Percentiles rank a stretch among this genome's conserved stretches.
Conservation (phyloP, 2,113 vertebrate species). For the Daphoenositta chrysoptera region DNA sequence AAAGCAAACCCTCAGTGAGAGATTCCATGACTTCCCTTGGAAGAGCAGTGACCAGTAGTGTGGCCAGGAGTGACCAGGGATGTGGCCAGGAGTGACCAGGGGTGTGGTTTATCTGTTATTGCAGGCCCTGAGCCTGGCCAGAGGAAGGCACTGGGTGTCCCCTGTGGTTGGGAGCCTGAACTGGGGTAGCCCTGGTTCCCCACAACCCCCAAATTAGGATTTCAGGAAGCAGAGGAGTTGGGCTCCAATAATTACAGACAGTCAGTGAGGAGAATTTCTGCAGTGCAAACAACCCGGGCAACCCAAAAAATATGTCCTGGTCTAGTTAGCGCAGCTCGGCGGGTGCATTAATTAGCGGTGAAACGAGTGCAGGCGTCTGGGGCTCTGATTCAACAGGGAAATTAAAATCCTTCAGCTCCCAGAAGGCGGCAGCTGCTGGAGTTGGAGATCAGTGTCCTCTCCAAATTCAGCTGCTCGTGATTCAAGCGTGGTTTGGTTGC, state of each 20-base stretch:
- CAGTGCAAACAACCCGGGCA: background rate
- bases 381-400: background rate
- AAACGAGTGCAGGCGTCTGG: background rate
- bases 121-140: no score
- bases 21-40: no score
- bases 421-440: background rate
- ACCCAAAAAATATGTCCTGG: slow-evolving; percentile 20
- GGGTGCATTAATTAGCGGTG: background rate
- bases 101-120: no score
- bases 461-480: background rate
- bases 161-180: fast-evolving
- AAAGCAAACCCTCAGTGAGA: no score
- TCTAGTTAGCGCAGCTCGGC: background rate
- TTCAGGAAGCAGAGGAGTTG: background rate
- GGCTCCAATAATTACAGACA: background rate
- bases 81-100: background rate
- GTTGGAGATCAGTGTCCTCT: background rate
- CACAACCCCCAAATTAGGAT: background rate
- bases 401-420: slow-evolving; percentile 17
- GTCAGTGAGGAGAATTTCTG: background rate
- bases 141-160: background rate
- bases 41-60: no score
- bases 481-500: fast-evolving
- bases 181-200: background rate
- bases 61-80: no score